Base-by-base conservation (phyloP, 2,888 invertebrate genomes). In the Eudasyphora cyanicolor region DNA sequence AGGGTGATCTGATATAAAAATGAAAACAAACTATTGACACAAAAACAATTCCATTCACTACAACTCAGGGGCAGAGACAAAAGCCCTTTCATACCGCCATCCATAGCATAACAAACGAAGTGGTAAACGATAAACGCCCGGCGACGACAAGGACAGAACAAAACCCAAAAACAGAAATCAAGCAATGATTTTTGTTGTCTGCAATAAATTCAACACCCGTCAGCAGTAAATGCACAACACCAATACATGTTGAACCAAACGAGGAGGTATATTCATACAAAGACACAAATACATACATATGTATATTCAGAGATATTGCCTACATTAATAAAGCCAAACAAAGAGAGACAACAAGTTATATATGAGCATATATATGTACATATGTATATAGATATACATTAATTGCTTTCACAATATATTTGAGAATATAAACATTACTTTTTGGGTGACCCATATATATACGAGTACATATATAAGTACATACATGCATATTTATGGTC, bases 161-260 rank as follows among this genome's bases (percentile, higher is more conserved):
- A 54, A 29, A 29, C 14, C 14, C n/a, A n/a, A 27, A 29, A 29
- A 29, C 24, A 49, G 29, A 60, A 60, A 29, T 60, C 60, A 29
- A 17, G 32, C 60, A 60, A 60, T 60, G 60, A 60, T 60, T 60
- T 60, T 29, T 60, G 60, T 60, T 60, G 60, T 5, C 60, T 60
- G 60, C 60, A 60, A 29, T 60, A 60, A 60, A 60, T 60, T 60
- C 24, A 60, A 60, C 60, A 60, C 29, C 29, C 29, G 60, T 29
- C 60, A 60, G 60, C 17, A 32, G 29, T 29, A 29, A 60, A 60
- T 60, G n/a, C 29, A 60, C 60, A 60, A 60, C n/a, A 60, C 57
- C 29, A 60, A 60, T 7, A 7, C 32, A 57, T 10, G 27, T 27
- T 49, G 10, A 10, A 6, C 32, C 32, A 32, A n/a, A n/a, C n/a